phyloP scores from a whole-genome alignment of 1,140 invertebrate genomes.

The Pseudomyrmex pallidus region DNA sequence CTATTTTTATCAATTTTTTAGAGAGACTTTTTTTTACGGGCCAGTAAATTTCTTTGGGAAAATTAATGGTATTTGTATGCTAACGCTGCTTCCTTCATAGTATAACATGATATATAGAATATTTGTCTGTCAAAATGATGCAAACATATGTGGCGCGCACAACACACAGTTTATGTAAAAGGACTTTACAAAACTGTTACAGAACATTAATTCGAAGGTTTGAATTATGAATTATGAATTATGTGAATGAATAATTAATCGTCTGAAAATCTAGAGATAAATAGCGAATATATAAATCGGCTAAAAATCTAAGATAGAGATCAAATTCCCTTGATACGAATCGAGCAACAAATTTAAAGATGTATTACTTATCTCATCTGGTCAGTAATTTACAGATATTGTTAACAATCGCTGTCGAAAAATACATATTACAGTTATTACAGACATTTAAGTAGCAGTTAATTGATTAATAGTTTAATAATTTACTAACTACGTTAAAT shows the following conservation, averaged over 20 bases:
- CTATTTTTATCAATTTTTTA: slow-evolving; percentile 69
- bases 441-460: not conserved
- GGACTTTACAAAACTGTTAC: slow-evolving; percentile 33
- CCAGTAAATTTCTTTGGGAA: slow-evolving; percentile 80
- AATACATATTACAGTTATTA: not conserved
- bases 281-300: slow-evolving; percentile 20
- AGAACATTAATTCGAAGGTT: slow-evolving; percentile 57
- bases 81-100: slow-evolving; percentile 60
- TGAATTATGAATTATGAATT: too few relatives aligned
- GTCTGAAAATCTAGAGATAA: slow-evolving; percentile 47
- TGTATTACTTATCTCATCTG: not conserved
- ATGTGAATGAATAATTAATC: slow-evolving; percentile 54
- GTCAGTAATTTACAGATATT: not conserved
- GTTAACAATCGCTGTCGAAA: not conserved
- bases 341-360: not conserved
- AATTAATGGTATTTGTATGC: slow-evolving; percentile 83
- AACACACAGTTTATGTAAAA: slow-evolving; percentile 10
- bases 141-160: slow-evolving; percentile 73
- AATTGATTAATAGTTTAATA: not conserved
- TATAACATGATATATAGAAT: slow-evolving; percentile 9
- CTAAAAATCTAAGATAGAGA: not conserved
- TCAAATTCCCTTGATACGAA: not conserved
- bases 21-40: slow-evolving; percentile 81
- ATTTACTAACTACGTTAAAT: not conserved
- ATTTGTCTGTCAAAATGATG: slow-evolving; percentile 35